Conservation (phyloP, 1,140 invertebrate species). For the Frieseomelitta varia region DNA sequence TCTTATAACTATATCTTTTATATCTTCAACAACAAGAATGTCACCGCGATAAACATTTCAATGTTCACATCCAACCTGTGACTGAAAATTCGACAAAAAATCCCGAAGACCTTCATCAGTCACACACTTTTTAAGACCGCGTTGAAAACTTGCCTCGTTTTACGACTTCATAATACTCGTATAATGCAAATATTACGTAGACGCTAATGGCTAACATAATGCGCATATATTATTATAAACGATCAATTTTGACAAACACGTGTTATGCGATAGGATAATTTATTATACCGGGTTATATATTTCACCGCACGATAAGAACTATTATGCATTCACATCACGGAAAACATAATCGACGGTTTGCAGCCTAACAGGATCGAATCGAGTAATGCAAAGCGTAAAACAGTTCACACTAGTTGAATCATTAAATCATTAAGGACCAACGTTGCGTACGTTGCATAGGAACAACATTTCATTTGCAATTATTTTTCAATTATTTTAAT, state of each 20-base stretch:
- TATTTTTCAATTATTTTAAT: too few species aligned
- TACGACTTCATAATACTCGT: not conserved
- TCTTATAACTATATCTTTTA: too few species aligned
- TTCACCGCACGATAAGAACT: not conserved
- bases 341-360: slow-evolving; percentile 13
- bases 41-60: not conserved
- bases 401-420: too few species aligned
- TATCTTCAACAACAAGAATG: too few species aligned
- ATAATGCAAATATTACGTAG: slow-evolving; percentile 45
- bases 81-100: slow-evolving; percentile 29
- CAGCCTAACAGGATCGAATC: not conserved
- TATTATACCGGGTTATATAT: slow-evolving; percentile 30
- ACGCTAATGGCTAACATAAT: slow-evolving; percentile 40
- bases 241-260: slow-evolving; percentile 12
- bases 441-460: too few species aligned
- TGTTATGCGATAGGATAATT: slow-evolving; percentile 32
- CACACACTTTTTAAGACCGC: slow-evolving; percentile 10
- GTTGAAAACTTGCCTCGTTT: slow-evolving; percentile 10
- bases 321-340: slow-evolving; percentile 48
- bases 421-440: too few species aligned
- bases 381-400: not conserved
- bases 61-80: slow-evolving; percentile 47
- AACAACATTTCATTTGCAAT: too few species aligned
- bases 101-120: slow-evolving; percentile 15
- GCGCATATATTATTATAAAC: slow-evolving; percentile 7